Percentiles rank a stretch among this genome's conserved stretches.
Evolutionary conservation across 2,113 vertebrate genomes (phyloP).

Genomic region (Cettia cetti): DNA sequence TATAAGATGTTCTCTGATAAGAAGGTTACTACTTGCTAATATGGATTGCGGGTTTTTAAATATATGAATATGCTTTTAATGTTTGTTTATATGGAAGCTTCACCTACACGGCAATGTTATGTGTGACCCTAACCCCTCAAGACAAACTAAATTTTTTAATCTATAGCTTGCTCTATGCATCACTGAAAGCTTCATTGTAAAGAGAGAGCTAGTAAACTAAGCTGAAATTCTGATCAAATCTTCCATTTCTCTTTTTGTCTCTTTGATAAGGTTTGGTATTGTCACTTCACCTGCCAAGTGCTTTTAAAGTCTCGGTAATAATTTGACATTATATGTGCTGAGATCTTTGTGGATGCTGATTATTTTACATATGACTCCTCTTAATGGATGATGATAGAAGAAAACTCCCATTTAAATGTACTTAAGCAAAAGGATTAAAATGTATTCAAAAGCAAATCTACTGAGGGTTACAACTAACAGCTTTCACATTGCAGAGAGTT

Average conservation of each 20-base stretch:
- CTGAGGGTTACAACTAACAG: not conserved
- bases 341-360: not conserved
- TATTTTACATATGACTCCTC: not conserved
- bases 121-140: not conserved
- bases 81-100: not conserved
- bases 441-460: not conserved
- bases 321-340: conserved; percentile 27
- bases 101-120: not conserved
- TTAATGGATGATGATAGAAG: not conserved
- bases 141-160: not conserved
- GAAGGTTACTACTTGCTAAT: not conserved
- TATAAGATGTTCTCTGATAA: not conserved
- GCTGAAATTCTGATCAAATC: not conserved
- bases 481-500: not conserved
- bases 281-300: not conserved
- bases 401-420: not conserved
- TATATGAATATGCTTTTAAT: not conserved
- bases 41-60: not conserved
- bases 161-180: not conserved
- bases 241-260: not conserved
- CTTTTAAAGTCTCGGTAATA: not conserved
- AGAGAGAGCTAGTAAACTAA: not conserved
- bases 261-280: not conserved
- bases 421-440: not conserved
- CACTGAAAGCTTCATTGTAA: not conserved